phyloP scores from a whole-genome alignment of 2,113 vertebrate genomes.

The Canis aureus region DNA sequence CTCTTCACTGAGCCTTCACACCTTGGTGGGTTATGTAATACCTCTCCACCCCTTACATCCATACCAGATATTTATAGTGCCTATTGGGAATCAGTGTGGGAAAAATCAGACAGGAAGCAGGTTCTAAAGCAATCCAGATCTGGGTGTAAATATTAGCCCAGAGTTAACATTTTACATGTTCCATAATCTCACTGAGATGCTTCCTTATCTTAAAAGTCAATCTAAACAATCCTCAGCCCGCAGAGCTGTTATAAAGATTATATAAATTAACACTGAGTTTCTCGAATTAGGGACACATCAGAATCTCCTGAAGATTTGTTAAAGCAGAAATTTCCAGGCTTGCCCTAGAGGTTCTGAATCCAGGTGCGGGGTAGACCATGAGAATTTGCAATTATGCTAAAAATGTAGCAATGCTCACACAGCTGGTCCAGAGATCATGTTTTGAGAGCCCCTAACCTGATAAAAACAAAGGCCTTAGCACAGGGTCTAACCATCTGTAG shows the following conservation, averaged over 20 bases:
- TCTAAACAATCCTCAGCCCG: background rate
- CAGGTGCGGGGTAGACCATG: rapidly evolving
- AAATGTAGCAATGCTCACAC: rapidly evolving
- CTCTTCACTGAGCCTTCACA: background rate
- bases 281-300: background rate
- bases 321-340: background rate
- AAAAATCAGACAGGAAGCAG: background rate
- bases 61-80: background rate
- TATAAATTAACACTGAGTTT: background rate
- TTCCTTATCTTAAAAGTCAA: background rate
- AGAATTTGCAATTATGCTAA: background rate
- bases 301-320: background rate
- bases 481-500: rapidly evolving
- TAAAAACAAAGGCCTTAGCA: background rate
- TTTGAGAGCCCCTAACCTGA: background rate
- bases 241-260: background rate
- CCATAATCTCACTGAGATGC: background rate
- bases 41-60: background rate
- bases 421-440: background rate
- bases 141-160: background rate
- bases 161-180: background rate
- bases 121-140: background rate
- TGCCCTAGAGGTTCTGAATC: background rate
- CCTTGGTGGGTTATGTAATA: background rate
- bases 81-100: background rate